Evolutionary conservation across 2,888 invertebrate genomes (phyloP).

Genomic region (Apodemia duryi): DNA sequence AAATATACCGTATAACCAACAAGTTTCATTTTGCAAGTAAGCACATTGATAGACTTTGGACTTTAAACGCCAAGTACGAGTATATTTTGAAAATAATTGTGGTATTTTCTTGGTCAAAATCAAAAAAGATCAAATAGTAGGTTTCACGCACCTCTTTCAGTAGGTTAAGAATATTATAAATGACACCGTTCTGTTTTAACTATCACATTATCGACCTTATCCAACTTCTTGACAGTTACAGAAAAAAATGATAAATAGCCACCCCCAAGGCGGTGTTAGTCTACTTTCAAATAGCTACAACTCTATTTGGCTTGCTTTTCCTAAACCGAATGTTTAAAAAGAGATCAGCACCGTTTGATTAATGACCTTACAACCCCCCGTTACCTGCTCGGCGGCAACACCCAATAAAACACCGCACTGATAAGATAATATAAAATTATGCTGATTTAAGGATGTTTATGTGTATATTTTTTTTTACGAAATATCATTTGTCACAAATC

Average conservation of each 20-base stretch:
- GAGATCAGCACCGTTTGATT: conserved; percentile 61
- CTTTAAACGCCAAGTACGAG: no score
- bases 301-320: conserved; percentile 60
- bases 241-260: conserved; percentile 41
- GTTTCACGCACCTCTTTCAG: neutral
- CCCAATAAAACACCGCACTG: conserved; percentile 51
- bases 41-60: no score
- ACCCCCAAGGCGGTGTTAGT: conserved; percentile 49
- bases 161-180: neutral
- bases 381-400: conserved; percentile 68
- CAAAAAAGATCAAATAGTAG: neutral
- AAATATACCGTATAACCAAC: no score
- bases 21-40: no score
- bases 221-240: conserved; percentile 13
- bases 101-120: no score
- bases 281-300: conserved; percentile 41
- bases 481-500: conserved; percentile 39
- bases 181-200: neutral
- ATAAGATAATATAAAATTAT: conserved; percentile 52
- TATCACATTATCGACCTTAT: conserved; percentile 19
- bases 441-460: conserved; percentile 48
- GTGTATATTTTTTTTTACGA: neutral
- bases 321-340: conserved; percentile 34
- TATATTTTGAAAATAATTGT: no score
- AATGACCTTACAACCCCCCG: conserved; percentile 51